phyloP scores from a whole-genome alignment of 1,140 invertebrate genomes.

The Bombus haemorrhoidalis region DNA sequence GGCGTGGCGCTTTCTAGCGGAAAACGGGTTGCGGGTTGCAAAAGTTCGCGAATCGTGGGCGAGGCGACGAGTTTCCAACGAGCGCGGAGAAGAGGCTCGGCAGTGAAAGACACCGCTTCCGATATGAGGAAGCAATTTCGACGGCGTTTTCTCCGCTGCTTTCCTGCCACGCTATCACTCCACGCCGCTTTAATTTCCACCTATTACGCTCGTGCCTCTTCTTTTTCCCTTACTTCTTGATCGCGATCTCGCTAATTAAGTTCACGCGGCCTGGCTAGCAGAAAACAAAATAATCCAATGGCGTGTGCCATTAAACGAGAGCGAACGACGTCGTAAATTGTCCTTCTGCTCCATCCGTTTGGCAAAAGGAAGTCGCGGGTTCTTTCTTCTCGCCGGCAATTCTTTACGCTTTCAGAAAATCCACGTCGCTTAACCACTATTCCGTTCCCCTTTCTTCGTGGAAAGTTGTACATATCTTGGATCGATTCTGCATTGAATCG shows the following conservation, averaged over 20 bases:
- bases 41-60: slow-evolving; percentile 12
- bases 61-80: too few relatives aligned
- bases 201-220: not conserved
- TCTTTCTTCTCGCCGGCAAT: not conserved
- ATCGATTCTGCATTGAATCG: not conserved
- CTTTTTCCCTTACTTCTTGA: not conserved
- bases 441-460: not conserved
- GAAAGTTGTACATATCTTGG: not conserved
- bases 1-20: slow-evolving; percentile 1
- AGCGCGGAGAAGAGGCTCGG: not conserved
- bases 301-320: too few relatives aligned
- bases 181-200: slow-evolving; percentile 20
- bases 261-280: too few relatives aligned
- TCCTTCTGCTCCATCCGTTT: too few relatives aligned
- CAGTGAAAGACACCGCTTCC: slow-evolving; percentile 12
- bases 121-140: slow-evolving; percentile 13
- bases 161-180: not conserved
- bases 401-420: not conserved
- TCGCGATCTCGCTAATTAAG: not conserved
- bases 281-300: not conserved
- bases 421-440: not conserved
- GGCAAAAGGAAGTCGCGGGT: too few relatives aligned
- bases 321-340: not conserved
- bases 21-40: slow-evolving; percentile 10
- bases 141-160: not conserved